Evolutionary conservation across 2,113 vertebrate species (phyloP), one percentile per base, ranked within the genome.

Genomic region (Callorhinus ursinus): DNA sequence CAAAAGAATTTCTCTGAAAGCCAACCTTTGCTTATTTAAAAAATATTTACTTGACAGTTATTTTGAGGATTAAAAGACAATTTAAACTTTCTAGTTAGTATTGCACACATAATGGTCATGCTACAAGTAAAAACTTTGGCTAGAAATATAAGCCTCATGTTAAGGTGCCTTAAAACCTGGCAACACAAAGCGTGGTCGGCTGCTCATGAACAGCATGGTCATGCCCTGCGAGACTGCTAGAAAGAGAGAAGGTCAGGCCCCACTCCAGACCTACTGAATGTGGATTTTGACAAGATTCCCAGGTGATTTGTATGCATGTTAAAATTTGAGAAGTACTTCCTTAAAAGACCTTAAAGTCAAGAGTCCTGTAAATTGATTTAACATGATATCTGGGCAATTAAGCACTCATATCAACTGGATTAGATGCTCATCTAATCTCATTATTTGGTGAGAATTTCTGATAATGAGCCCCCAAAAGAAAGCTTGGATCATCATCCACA

Each of bases 1-100:
- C 39, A 92, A 94, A 96, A 89, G 33, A 95, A 49, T 63, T 69
- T 92, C 36, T 84, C 49, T 55, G 90, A 93, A 93, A 85, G 55
- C 15, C 65, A 95, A 84, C 59, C 53, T 90, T 86, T n/a, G 21
- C 19, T 77, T 86, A 90, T n/a, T 53, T 13, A 15, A 51, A 83
- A 96, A 92, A 13, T 33, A 59, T 11, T 61, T 69, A 82, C 51
- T 46, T 72, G 39, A 31, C 22, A 26, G n/a, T 61, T 93, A 93
- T 57, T 93, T 89, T 92, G 31, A 89, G 42, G 12, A 36, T 69
- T 93, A 51, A 84, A 76, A 63, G 65, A 61, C 15, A 95, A 76
- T 55, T 85, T 19, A 96, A 92, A 85, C 9, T 13, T 59, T 89
- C 67, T 92, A 81, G 33, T 92, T 46, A 82, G 18, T 22, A 42